Conservation (phyloP, 30 jellyfish, hydroid and myxozoan species). For the Euphysa ruthae region DNA sequence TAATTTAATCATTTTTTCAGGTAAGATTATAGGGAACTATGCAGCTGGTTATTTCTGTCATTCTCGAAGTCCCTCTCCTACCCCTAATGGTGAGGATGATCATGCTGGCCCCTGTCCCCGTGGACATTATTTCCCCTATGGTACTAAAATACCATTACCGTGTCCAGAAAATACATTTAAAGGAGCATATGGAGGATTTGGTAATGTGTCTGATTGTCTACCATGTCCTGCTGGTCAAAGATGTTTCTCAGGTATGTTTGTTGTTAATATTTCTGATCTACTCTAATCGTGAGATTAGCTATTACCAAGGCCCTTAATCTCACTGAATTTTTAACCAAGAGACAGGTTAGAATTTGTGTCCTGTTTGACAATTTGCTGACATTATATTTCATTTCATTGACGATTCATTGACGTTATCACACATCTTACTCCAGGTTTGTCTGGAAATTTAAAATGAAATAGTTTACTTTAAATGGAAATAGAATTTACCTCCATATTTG, state of each 20-base stretch:
- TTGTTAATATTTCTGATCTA: too few species aligned
- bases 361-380: too few species aligned
- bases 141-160: slow-evolving; percentile 45
- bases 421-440: too few species aligned
- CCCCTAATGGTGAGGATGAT: slow-evolving; percentile 50
- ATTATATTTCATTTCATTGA: too few species aligned
- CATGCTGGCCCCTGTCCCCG: slow-evolving; percentile 97
- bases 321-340: too few species aligned
- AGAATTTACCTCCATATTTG: too few species aligned
- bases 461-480: too few species aligned
- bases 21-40: slow-evolving; percentile 47
- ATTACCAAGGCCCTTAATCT: too few species aligned
- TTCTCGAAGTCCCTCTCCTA: slow-evolving; percentile 95
- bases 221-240: slow-evolving; percentile 97
- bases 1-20: slow-evolving; percentile 26
- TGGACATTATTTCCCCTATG: slow-evolving; percentile 73
- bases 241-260: slow-evolving; percentile 70
- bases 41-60: slow-evolving; percentile 90
- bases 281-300: too few species aligned
- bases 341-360: too few species aligned
- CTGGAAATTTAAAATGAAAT: too few species aligned
- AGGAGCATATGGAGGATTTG: slow-evolving; percentile 65
- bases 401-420: too few species aligned
- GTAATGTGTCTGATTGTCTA: slow-evolving; percentile 54
- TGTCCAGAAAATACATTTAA: slow-evolving; percentile 70